Evolutionary conservation across 2,113 vertebrate genomes (phyloP).

Genomic region (Corydoras maculifer): DNA sequence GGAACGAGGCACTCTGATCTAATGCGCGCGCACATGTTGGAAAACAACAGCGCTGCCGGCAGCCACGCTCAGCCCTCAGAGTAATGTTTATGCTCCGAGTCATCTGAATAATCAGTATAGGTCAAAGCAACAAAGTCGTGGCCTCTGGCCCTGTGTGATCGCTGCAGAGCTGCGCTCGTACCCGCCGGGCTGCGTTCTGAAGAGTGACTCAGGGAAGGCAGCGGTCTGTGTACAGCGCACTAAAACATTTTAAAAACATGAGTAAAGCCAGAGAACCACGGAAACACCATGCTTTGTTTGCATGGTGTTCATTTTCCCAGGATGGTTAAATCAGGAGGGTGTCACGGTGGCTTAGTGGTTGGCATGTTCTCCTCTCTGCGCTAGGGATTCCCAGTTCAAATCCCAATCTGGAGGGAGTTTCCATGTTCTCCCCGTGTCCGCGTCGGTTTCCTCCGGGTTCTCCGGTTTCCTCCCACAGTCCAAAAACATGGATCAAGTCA

Average conservation of each 20-base stretch:
- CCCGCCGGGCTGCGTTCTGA: not conserved
- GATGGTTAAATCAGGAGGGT: too few species aligned
- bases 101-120: constrained; percentile 40
- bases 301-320: too few species aligned
- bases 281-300: constrained; percentile 2
- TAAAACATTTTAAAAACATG: not conserved
- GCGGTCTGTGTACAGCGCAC: constrained; percentile 21
- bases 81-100: constrained; percentile 39
- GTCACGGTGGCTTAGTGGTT: too few species aligned
- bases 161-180: constrained; percentile 14
- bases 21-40: constrained; percentile 33
- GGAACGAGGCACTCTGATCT: constrained; percentile 21
- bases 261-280: not conserved
- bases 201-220: constrained; percentile 29
- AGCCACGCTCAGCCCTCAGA: constrained; percentile 11
- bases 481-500: too few species aligned
- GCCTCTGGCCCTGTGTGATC: constrained; percentile 14
- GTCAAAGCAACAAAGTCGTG: constrained; percentile 35
- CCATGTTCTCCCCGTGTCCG: too few species aligned
- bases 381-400: too few species aligned
- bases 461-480: too few species aligned
- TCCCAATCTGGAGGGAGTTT: too few species aligned
- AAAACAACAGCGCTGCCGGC: constrained; percentile 15
- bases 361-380: too few species aligned
- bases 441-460: too few species aligned